Conservation (phyloP, 2,888 invertebrate species). For the Scelioninae gen. 1 region DNA sequence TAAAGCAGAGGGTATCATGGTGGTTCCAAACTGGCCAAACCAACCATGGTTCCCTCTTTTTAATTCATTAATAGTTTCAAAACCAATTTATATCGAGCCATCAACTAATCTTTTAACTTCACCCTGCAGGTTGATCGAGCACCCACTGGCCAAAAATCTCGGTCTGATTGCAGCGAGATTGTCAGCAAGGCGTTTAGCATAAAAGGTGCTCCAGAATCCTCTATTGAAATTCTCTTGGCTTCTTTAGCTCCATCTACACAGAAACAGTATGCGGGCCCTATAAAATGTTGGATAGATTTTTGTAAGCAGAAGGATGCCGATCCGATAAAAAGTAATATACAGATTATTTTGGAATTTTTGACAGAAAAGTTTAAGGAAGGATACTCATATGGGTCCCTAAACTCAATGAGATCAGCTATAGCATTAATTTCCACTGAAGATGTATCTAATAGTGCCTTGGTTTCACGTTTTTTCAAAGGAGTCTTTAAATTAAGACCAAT, state of each 20-base stretch:
- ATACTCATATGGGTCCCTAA: neutral
- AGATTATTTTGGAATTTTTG: neutral
- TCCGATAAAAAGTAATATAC: neutral
- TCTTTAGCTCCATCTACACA: constrained; percentile 67
- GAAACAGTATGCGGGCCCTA: constrained; percentile 67
- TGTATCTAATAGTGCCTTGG: neutral
- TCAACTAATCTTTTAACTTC: too few species aligned
- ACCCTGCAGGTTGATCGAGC: too few species aligned
- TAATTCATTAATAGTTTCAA: too few species aligned
- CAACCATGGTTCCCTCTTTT: too few species aligned
- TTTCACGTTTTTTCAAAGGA: neutral
- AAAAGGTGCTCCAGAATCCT: constrained; percentile 5
- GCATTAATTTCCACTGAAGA: neutral
- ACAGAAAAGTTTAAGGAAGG: neutral
- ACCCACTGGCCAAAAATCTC: too few species aligned
- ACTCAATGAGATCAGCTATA: constrained; percentile 39
- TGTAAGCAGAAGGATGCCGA: neutral
- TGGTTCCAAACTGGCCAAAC: too few species aligned
- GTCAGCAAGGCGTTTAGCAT: neutral
- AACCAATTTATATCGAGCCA: too few species aligned
- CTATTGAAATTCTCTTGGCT: constrained; percentile 63
- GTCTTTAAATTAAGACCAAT: constrained; percentile 2
- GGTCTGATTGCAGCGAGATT: neutral
- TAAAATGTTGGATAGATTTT: constrained; percentile 69
- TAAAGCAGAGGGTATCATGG: too few species aligned